Evolutionary conservation across 2,888 invertebrate species (phyloP).

Genomic region (Anodontia alba): DNA sequence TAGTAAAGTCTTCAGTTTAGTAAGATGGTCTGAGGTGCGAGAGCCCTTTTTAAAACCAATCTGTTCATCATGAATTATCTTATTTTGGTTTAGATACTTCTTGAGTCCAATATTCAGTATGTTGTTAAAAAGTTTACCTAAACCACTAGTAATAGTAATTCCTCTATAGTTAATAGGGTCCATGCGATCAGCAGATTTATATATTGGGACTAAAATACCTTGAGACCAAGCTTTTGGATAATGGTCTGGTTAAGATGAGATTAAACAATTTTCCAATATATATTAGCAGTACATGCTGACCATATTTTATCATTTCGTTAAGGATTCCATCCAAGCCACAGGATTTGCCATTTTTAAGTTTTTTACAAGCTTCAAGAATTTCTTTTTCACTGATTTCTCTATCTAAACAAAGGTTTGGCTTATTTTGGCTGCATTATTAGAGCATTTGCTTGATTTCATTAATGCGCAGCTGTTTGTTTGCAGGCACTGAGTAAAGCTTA

Average conservation of each 20-base stretch:
- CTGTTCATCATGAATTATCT: constrained; percentile 12
- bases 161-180: constrained; percentile 18
- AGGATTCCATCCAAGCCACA: constrained; percentile 4
- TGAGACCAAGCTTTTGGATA: constrained; percentile 18
- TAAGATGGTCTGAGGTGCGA: constrained; percentile 1
- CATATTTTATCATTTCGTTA: constrained; percentile 26
- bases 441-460: not conserved
- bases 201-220: not conserved
- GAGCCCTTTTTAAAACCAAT: constrained; percentile 6
- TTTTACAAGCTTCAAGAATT: not conserved
- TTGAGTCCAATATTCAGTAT: constrained; percentile 1
- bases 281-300: not conserved
- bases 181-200: not conserved
- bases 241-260: not conserved
- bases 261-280: constrained; percentile 13
- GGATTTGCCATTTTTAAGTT: not conserved
- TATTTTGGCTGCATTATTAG: not conserved
- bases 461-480: not conserved
- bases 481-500: not conserved
- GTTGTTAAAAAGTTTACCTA: constrained; percentile 14
- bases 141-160: not conserved
- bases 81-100: not conserved
- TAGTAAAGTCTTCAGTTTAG: constrained; percentile 11
- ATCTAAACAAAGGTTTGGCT: not conserved
- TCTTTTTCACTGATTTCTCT: not conserved